Evolutionary conservation across 92 coral and sea anemone species (phyloP), one percentile per base, ranked within the genome.

Genomic region (Paramuricea clavata): DNA sequence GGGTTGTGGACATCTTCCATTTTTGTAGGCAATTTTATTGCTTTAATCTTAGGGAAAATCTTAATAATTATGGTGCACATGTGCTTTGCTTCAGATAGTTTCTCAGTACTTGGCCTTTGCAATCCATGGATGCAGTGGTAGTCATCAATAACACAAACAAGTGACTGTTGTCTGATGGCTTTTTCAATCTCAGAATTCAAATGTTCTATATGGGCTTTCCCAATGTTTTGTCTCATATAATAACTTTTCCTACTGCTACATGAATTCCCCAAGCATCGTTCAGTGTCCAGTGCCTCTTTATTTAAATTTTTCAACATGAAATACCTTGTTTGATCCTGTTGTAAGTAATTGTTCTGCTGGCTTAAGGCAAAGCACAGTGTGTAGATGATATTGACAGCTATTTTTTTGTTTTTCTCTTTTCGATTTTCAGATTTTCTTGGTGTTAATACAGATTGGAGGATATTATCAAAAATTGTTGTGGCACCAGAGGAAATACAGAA

Each of bases 401-500:
- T 64, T 64, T 64, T 64, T 64, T 64, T 64, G 32, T 64, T 64
- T 64, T 64, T 27, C 21, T 64, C 71, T 23, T 64, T 64, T 64
- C 71, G 9, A 3, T 26, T 64, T 64, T 17, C 33, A 64, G 71
- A 64, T 12, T 27, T 64, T 57, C 65, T 19, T 57, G 65, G n/a
- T 3, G 65, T 57, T 5, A 13, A 57, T 57, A 25, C 65, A 19
- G 65, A 57, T 57, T 5, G 28, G 3, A 57, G 65, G 28, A 57
- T 57, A 16, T 57, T 57, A 16, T 57, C 71, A 25, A 64, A 64
- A 12, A 64, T 64, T 3, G 71, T 64, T 64, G 25, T 64, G 15
- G 71, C 71, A 23, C 71, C 71, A 23, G 71, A 64, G 33, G 71
- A 17, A 64, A 64, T 64, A 12, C 71, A 64, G 12, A 64, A 64